These are phyloP conservation scores for Bombus terrestris DNA, from an alignment of 1,140 invertebrate genomes.

Conservation along the genomic window DNA sequence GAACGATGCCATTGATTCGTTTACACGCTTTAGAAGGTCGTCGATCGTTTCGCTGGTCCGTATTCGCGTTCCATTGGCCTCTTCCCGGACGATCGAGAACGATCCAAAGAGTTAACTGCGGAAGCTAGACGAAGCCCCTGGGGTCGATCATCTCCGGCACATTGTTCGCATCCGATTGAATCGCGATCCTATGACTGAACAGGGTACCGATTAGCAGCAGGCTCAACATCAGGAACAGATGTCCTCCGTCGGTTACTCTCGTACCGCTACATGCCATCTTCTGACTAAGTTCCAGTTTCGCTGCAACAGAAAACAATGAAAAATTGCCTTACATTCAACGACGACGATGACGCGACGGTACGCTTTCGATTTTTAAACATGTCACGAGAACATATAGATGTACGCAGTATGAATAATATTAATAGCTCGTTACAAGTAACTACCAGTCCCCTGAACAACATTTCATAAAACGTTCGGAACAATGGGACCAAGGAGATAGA, in stretches of 20 bases:
- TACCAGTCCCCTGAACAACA: neutral
- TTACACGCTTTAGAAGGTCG: neutral
- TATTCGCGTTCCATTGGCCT: constrained; percentile 14
- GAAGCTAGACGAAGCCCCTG: constrained; percentile 61
- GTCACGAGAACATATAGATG: no score
- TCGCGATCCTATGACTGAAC: constrained; percentile 24
- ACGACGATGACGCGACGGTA: no score
- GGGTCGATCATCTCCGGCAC: constrained; percentile 39
- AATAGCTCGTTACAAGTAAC: no score
- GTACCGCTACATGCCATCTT: constrained; percentile 79
- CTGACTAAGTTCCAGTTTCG: constrained; percentile 77
- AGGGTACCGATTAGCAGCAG: constrained; percentile 45
- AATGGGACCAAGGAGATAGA: neutral
- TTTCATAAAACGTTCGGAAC: neutral
- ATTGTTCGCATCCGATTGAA: neutral
- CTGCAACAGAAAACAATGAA: constrained; percentile 72
- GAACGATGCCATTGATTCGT: neutral
- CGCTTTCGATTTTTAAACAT: no score
- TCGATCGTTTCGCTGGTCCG: neutral
- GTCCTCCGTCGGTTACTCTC: constrained; percentile 29
- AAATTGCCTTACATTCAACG: neutral
- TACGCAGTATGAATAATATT: no score
- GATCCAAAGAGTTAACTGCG: constrained; percentile 22
- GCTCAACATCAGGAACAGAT: constrained; percentile 39
- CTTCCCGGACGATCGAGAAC: constrained; percentile 24